These are phyloP conservation scores for Periophthalmus magnuspinnatus DNA, from an alignment of 2,797 vertebrate species.

Conservation along the genomic window DNA sequence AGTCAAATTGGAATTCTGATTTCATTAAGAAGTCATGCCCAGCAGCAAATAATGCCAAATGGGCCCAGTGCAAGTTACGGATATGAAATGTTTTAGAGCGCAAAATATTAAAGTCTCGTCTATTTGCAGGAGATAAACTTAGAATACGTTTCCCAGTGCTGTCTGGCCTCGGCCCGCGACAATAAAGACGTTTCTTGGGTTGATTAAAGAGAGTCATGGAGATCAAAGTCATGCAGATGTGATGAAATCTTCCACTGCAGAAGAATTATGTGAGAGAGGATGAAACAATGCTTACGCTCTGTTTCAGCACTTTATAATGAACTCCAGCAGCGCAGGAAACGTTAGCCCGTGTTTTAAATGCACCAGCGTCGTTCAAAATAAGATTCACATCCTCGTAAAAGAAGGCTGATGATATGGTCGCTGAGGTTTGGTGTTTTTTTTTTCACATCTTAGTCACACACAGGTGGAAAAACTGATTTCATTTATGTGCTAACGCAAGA, in stretches of 20 bases:
- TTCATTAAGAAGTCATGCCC: conserved; percentile 80
- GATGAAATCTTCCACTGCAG: conserved; percentile 68
- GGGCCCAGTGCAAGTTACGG: conserved; percentile 65
- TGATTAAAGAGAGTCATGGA: conserved; percentile 76
- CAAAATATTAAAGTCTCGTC: conserved; percentile 74
- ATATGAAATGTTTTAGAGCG: conserved; percentile 74
- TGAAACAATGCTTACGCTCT: conserved; percentile 66
- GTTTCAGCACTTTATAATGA: conserved; percentile 78
- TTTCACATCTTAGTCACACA: background rate
- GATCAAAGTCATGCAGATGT: conserved; percentile 74
- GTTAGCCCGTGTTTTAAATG: conserved; percentile 38
- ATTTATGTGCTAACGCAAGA: no score
- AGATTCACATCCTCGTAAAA: background rate
- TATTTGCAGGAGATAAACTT: conserved; percentile 80
- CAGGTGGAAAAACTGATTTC: no score
- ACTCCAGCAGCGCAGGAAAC: conserved; percentile 45
- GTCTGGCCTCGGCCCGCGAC: conserved; percentile 62
- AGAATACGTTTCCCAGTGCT: conserved; percentile 74
- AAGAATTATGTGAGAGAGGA: conserved; percentile 62
- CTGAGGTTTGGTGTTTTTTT: background rate
- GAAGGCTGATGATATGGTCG: background rate
- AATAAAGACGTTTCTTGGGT: conserved; percentile 70
- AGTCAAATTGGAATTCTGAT: conserved; percentile 80
- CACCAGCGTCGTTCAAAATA: conserved; percentile 3
- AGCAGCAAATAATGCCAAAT: conserved; percentile 79